Evolutionary conservation across 2,888 invertebrate species (phyloP).

Genomic region (Ferrisia virgata): DNA sequence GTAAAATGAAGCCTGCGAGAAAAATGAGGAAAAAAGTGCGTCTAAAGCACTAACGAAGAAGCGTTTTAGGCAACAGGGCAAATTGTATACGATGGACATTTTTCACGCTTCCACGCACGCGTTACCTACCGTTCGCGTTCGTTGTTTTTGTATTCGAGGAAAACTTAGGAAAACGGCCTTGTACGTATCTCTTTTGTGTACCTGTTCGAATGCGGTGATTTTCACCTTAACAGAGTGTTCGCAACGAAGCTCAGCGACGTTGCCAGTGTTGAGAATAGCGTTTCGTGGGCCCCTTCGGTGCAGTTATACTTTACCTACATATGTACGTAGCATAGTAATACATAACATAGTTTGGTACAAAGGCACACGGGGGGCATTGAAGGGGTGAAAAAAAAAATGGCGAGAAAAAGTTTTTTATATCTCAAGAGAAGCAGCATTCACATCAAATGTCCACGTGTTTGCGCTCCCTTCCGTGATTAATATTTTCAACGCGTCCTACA

Average conservation of each 20-base stretch:
- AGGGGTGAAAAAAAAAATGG: not conserved
- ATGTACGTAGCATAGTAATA: too few relatives aligned
- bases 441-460: not conserved
- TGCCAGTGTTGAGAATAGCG: not conserved
- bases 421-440: not conserved
- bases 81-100: slow-evolving; percentile 4
- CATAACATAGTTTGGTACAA: too few relatives aligned
- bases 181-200: slow-evolving; percentile 1
- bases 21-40: not conserved
- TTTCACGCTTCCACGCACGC: slow-evolving; percentile 12
- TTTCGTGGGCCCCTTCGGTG: not conserved
- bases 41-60: slow-evolving; percentile 10
- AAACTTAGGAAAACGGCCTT: slow-evolving; percentile 2
- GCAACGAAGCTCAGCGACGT: not conserved
- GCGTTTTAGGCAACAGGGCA: not conserved
- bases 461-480: not conserved
- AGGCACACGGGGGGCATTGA: too few relatives aligned
- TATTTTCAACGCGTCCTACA: not conserved
- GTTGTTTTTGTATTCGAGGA: not conserved
- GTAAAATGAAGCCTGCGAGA: slow-evolving; percentile 4
- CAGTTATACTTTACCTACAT: not conserved
- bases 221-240: not conserved
- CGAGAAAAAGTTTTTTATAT: too few relatives aligned
- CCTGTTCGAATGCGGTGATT: slow-evolving; percentile 13
- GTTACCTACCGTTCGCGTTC: not conserved